phyloP scores from a whole-genome alignment of 2,888 invertebrate species.

The Trichogramma dendrolimi region DNA sequence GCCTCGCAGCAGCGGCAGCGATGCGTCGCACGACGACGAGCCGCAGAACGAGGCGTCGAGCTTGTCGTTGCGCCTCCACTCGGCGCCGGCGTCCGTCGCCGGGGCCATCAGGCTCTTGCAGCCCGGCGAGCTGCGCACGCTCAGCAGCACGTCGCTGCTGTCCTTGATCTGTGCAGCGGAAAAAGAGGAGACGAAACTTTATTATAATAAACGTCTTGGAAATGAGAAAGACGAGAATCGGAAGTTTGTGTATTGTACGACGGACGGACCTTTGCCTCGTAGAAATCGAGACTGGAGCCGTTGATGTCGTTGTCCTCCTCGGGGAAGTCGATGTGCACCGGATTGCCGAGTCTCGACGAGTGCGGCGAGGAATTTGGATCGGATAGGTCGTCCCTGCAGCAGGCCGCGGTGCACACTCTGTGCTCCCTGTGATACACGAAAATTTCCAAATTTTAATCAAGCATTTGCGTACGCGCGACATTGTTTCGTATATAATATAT shows the following conservation, averaged over 20 bases:
- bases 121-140: constrained; percentile 47
- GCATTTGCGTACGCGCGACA: not conserved
- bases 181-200: too few species aligned
- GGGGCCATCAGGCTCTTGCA: constrained; percentile 48
- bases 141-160: constrained; percentile 45
- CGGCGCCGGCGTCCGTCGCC: constrained; percentile 46
- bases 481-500: not conserved
- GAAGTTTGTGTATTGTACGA: not conserved
- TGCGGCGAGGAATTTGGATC: constrained; percentile 46
- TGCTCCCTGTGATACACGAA: constrained; percentile 40
- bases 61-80: constrained; percentile 43
- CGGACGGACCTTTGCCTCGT: constrained; percentile 41
- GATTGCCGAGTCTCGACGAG: constrained; percentile 42
- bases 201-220: too few species aligned
- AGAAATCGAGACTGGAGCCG: constrained; percentile 46
- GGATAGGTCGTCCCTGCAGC: constrained; percentile 47
- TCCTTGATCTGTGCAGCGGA: constrained; percentile 28
- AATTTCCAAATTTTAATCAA: not conserved
- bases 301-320: constrained; percentile 43
- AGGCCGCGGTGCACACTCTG: constrained; percentile 48
- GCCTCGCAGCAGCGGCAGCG: constrained; percentile 58
- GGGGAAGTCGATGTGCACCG: constrained; percentile 41
- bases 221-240: not conserved
- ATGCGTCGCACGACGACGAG: constrained; percentile 48
- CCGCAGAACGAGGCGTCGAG: constrained; percentile 32